Evolutionary conservation across 2,888 invertebrate genomes (phyloP).

Genomic region (Dolichomitus sp.): DNA sequence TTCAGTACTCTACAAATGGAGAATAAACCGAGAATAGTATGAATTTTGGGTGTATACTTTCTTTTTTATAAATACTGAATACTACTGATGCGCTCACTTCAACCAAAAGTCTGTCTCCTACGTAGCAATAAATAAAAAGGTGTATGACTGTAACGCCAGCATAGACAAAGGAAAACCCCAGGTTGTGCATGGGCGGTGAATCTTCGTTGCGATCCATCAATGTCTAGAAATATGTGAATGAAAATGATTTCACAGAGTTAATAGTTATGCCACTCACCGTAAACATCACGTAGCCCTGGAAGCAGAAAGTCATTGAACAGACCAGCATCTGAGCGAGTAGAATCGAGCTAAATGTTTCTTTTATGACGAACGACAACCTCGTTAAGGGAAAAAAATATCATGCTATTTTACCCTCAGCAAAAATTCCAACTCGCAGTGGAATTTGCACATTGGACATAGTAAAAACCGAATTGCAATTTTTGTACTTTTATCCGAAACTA

Average conservation of each 20-base stretch:
- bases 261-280: constrained; percentile 36
- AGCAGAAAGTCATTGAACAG: constrained; percentile 64
- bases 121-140: constrained; percentile 62
- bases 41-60: background rate
- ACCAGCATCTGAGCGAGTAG: constrained; percentile 63
- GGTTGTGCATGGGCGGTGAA: constrained; percentile 24
- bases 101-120: constrained; percentile 50
- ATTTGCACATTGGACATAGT: too few relatives aligned
- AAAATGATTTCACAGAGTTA: background rate
- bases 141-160: constrained; percentile 55
- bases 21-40: background rate
- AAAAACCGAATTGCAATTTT: too few relatives aligned
- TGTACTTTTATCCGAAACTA: too few relatives aligned
- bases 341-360: constrained; percentile 58
- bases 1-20: constrained; percentile 21
- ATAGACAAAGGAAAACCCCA: constrained; percentile 47
- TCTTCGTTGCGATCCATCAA: constrained; percentile 25
- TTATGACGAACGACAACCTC: constrained; percentile 56
- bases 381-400: constrained; percentile 11
- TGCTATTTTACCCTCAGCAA: background rate
- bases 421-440: background rate
- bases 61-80: background rate
- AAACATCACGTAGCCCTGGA: constrained; percentile 60
- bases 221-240: constrained; percentile 16
- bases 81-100: constrained; percentile 2